Evolutionary conservation across 1,140 invertebrate genomes (phyloP), one percentile per base, ranked within the genome.

Genomic region (Acyrthosiphon pisum): DNA sequence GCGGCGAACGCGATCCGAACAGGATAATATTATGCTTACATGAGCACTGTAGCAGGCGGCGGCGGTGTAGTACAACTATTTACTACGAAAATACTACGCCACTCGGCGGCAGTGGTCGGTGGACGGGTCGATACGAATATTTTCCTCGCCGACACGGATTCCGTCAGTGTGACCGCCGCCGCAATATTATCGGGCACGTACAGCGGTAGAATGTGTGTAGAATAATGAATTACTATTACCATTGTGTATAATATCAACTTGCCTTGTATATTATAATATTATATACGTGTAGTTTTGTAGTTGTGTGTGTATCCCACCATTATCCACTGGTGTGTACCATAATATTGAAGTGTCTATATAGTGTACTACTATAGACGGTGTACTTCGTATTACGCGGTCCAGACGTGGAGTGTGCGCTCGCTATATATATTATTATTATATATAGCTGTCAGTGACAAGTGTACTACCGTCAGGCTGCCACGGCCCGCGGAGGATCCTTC

Each of bases 1-100:
- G 11, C 18, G n/a, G 60, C 14, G 60, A 76, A 76, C n/a, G 60
- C 14, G 30, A 76, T 76, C 60, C 60, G n/a, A 35, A 76, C 60
- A 76, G 60, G 60, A 76, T 76, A 41, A 50, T n/a, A n/a, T 18
- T 50, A 68, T n/a, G 30, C 60, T 68, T n/a, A 76, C 30, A 68
- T 6, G 20, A 22, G 50, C 18, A 50, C 50, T 23, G 14, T 18
- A 18, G 30, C 60, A 18, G 60, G 20, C 30, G 60, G 44, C 8
- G 44, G 44, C 4, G 22, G 20, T 6, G 60, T n/a, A 76, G 20
- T n/a, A 76, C 53, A 8, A 48, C 7, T 68, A 76, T 76, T 76
- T 76, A 76, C 60, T 76, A 76, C 60, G 60, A n/a, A 76, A 76
- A 76, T 76, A 76, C 60, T 76, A 76, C 60, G 60, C 60, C 60